Conservation (phyloP, 2,113 vertebrate genomes). For the Trochalopteron elliotii region DNA sequence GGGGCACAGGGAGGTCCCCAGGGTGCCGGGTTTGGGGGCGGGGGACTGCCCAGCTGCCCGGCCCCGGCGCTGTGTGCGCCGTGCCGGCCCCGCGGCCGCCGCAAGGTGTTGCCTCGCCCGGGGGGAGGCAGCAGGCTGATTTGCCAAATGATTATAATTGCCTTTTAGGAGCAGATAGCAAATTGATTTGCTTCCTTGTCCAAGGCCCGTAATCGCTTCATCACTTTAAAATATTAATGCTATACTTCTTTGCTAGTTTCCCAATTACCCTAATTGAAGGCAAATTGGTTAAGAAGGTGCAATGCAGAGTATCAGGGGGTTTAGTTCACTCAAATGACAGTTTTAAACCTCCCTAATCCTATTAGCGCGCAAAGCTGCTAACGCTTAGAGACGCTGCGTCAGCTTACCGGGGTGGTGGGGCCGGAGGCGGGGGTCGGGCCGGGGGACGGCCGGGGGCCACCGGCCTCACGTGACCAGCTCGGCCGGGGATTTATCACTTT, state of each 20-base stretch:
- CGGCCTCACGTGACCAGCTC: slow-evolving; percentile 46
- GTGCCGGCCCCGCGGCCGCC: neutral
- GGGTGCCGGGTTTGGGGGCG: neutral
- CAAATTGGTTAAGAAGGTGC: slow-evolving; percentile 86
- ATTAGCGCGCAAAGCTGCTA: slow-evolving; percentile 87
- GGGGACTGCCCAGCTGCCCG: neutral
- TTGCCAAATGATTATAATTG: slow-evolving; percentile 68
- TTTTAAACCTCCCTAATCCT: slow-evolving; percentile 86
- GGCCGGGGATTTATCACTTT: slow-evolving; percentile 50
- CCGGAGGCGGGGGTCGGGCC: slow-evolving; percentile 56
- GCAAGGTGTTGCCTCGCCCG: neutral
- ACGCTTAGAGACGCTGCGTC: slow-evolving; percentile 86
- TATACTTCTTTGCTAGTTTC: slow-evolving; percentile 82
- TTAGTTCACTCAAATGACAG: slow-evolving; percentile 91
- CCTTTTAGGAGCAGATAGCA: slow-evolving; percentile 62
- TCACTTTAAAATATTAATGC: slow-evolving; percentile 82
- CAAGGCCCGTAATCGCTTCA: slow-evolving; percentile 81
- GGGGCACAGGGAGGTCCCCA: neutral
- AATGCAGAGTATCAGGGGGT: slow-evolving; percentile 82
- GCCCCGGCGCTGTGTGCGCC: neutral
- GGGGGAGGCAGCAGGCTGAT: slow-evolving; percentile 31
- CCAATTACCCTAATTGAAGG: slow-evolving; percentile 86
- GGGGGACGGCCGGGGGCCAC: slow-evolving; percentile 8
- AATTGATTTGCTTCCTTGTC: slow-evolving; percentile 69
- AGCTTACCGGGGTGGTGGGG: slow-evolving; percentile 77